Percentiles rank a stretch among this genome's conserved stretches.
Conservation (phyloP, 2,888 invertebrate species). For the Rhorus exstirpatorius region DNA sequence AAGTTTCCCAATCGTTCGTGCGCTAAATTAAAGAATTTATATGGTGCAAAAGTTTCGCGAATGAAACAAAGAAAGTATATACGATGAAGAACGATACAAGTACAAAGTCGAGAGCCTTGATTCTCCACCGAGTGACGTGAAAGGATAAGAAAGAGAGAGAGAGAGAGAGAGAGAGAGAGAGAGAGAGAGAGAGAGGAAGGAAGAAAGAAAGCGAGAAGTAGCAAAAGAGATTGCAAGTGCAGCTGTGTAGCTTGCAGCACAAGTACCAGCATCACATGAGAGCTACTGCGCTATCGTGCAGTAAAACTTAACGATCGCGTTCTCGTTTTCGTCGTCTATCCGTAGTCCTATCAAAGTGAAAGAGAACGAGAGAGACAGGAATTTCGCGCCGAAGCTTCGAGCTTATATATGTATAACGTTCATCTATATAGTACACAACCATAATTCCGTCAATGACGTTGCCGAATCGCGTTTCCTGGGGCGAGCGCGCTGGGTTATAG, state of each 20-base stretch:
- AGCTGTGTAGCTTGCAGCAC: conserved; percentile 20
- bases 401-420: conserved; percentile 7
- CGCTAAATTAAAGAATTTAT: neutral
- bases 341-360: conserved; percentile 35
- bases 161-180: neutral
- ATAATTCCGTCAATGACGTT: conserved; percentile 51
- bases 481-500: neutral
- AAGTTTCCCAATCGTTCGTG: neutral
- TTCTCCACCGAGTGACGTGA: conserved; percentile 5
- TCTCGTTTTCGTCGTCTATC: conserved; percentile 21
- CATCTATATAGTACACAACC: conserved; percentile 13
- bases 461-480: conserved; percentile 57
- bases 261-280: conserved; percentile 46
- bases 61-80: neutral
- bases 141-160: neutral
- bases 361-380: neutral
- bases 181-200: conserved; percentile 9
- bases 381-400: conserved; percentile 16
- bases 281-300: conserved; percentile 49
- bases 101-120: conserved; percentile 14
- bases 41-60: conserved; percentile 11
- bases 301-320: conserved; percentile 68
- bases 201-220: conserved; percentile 1
- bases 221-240: conserved; percentile 29
- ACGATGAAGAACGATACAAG: neutral